Percentiles rank a stretch among this genome's conserved stretches.
Evolutionary conservation across 2,113 vertebrate species (phyloP).

Genomic region (Sialia sialis): DNA sequence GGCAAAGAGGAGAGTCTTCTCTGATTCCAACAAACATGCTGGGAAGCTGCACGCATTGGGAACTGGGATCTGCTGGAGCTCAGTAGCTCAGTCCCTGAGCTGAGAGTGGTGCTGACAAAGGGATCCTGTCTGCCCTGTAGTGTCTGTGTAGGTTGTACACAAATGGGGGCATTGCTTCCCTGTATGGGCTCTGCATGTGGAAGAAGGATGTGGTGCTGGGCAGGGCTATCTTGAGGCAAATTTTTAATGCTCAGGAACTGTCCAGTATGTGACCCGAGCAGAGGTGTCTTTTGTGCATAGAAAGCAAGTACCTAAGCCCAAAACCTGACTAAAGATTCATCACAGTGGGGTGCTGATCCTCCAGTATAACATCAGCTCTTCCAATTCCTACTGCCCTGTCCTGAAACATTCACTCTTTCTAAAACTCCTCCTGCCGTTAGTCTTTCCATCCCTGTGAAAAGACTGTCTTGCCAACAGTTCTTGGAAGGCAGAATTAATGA

Average conservation of each 20-base stretch:
- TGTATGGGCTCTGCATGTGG: neutral
- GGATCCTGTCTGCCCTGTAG: neutral
- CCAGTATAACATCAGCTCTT: neutral
- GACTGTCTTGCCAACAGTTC: neutral
- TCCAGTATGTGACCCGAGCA: neutral
- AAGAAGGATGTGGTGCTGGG: neutral
- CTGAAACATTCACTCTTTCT: neutral
- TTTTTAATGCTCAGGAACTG: neutral
- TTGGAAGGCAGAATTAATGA: neutral
- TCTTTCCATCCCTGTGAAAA: neutral
- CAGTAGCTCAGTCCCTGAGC: neutral
- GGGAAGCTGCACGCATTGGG: neutral
- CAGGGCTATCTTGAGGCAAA: neutral
- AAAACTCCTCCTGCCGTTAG: neutral
- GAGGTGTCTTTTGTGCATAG: neutral
- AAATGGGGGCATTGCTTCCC: neutral
- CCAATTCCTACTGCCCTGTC: neutral
- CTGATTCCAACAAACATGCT: neutral
- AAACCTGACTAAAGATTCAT: neutral
- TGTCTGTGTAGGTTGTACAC: neutral
- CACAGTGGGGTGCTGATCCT: neutral
- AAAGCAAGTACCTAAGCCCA: neutral
- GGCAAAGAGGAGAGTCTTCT: neutral
- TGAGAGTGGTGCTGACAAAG: neutral
- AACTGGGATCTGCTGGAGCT: neutral